These are phyloP conservation scores for Nasua narica DNA, from an alignment of 2,797 vertebrate species.

Conservation along the genomic window DNA sequence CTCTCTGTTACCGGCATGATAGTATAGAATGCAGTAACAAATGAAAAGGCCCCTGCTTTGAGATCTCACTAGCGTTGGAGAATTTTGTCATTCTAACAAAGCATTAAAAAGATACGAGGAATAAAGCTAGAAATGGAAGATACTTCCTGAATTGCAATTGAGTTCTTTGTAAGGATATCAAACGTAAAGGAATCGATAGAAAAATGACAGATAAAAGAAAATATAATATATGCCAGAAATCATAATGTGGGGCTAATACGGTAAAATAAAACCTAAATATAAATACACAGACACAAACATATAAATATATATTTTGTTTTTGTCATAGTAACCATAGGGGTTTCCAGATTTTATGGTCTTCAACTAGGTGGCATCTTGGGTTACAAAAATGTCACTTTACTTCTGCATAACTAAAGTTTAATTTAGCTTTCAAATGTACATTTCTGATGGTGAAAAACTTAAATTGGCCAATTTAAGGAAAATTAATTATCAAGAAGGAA, in stretches of 20 bases:
- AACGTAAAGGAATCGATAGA: background rate
- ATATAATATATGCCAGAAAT: background rate
- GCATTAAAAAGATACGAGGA: background rate
- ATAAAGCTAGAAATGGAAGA: slow-evolving; percentile 30
- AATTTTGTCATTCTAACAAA: slow-evolving; percentile 23
- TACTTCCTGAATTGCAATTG: background rate
- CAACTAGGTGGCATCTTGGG: background rate
- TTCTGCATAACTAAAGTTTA: background rate
- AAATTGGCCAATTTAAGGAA: background rate
- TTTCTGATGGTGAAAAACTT: background rate
- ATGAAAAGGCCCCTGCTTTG: background rate
- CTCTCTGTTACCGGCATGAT: background rate
- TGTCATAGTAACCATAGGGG: background rate
- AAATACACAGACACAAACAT: background rate
- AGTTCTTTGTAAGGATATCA: background rate
- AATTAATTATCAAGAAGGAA: background rate
- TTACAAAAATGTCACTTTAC: slow-evolving; percentile 16
- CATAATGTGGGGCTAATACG: background rate
- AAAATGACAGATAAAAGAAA: background rate
- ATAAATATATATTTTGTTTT: background rate
- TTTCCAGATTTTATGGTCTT: background rate
- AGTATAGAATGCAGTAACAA: background rate
- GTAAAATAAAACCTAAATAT: background rate
- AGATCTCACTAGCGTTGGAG: background rate
- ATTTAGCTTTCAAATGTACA: slow-evolving; percentile 29